A percentile compares a stretch with the other conserved stretches of the same genome.
Evolutionary conservation across 1,140 invertebrate genomes (phyloP).

Genomic region (Centruroides sculpturatus): DNA sequence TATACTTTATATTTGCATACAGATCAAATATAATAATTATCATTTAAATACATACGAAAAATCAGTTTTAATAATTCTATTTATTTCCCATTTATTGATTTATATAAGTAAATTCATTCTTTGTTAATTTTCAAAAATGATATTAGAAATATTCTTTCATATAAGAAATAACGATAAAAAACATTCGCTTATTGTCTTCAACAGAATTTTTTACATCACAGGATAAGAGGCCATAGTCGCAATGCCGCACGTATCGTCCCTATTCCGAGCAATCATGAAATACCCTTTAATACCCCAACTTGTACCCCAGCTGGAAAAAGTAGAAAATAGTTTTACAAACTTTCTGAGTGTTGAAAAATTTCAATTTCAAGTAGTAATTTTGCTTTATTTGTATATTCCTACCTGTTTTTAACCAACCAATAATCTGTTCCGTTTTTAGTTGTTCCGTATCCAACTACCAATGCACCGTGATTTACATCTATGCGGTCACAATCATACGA

Average conservation of each 20-base stretch:
- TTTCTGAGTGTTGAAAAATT: slow-evolving; percentile 41
- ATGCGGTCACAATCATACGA: slow-evolving; percentile 48
- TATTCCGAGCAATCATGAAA: slow-evolving; percentile 77
- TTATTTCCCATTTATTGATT: too few species aligned
- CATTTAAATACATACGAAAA: too few species aligned
- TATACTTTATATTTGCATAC: too few species aligned
- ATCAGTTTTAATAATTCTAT: too few species aligned
- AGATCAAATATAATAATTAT: too few species aligned
- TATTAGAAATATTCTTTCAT: too few species aligned
- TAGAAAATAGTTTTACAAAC: too few species aligned
- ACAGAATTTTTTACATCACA: slow-evolving; percentile 20
- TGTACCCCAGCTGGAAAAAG: slow-evolving; percentile 45
- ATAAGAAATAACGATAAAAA: too few species aligned
- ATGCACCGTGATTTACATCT: slow-evolving; percentile 76
- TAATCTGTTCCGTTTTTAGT: slow-evolving; percentile 47
- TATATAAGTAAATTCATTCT: too few species aligned
- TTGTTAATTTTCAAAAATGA: too few species aligned
- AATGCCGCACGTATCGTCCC: slow-evolving; percentile 76
- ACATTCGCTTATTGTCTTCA: too few species aligned
- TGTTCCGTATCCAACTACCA: slow-evolving; percentile 66
- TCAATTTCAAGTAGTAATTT: slow-evolving; percentile 59
- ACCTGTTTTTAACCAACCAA: slow-evolving; percentile 68
- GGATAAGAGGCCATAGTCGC: slow-evolving; percentile 49
- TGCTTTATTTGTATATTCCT: slow-evolving; percentile 35
- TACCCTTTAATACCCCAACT: slow-evolving; percentile 79